Percentiles rank a stretch among this genome's conserved stretches.
These are phyloP conservation scores for Monarcha castaneiventris DNA, from an alignment of 2,113 vertebrate genomes.

Conservation along the genomic window DNA sequence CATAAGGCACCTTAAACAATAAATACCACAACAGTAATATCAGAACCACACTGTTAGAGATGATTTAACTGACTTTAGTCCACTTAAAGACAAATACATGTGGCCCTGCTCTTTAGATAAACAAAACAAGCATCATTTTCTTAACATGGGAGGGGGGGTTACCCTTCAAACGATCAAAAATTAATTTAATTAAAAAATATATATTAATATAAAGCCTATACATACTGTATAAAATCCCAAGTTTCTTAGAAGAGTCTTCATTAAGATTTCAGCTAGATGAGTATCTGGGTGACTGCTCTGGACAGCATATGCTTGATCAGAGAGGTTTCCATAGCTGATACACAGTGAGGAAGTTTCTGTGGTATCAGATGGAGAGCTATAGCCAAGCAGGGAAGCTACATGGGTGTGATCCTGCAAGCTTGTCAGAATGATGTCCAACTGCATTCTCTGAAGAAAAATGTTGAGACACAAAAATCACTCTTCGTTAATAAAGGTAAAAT, in stretches of 20 bases:
- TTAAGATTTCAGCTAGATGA: constrained; percentile 95
- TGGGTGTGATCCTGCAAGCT: constrained; percentile 98
- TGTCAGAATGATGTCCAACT: constrained; percentile 96
- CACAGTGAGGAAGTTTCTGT: constrained; percentile 78
- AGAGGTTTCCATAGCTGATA: constrained; percentile 72
- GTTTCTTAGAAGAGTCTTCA: constrained; percentile 97
- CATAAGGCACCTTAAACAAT: not conserved
- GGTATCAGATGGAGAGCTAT: constrained; percentile 88
- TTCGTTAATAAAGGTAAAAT: not conserved
- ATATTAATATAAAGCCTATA: not conserved
- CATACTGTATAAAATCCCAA: constrained; percentile 96
- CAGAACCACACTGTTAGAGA: not conserved
- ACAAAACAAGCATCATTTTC: not conserved
- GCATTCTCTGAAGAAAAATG: constrained; percentile 83
- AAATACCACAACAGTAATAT: not conserved
- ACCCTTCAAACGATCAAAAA: not conserved
- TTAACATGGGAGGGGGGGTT: not conserved
- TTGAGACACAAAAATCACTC: not conserved
- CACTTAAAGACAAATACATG: not conserved
- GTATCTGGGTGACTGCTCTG: constrained; percentile 89
- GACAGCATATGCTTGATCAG: constrained; percentile 75
- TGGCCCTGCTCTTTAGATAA: not conserved
- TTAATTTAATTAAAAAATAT: not conserved
- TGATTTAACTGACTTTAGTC: not conserved
- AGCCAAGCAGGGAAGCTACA: constrained; percentile 93